Evolutionary conservation across 2,113 vertebrate genomes (phyloP), one percentile per base, ranked within the genome.

Genomic region (Sylvietta virens): DNA sequence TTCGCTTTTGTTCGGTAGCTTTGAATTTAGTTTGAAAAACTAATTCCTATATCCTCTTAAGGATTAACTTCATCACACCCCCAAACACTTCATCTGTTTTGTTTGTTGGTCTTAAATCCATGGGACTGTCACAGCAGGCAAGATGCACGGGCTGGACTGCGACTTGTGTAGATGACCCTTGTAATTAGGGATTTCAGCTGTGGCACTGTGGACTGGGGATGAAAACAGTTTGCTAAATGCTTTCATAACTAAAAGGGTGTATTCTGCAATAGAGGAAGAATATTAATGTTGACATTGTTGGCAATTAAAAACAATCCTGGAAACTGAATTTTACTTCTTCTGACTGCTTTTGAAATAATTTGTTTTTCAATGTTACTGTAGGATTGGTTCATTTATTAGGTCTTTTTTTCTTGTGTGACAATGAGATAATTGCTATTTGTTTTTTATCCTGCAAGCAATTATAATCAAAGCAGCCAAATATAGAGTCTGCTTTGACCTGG

Each of bases 381-480:
- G 83, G 39, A 71, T 72, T 67, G 77, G 48, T 86, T 96, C 77
- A 89, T 76, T 95, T 95, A 76, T 96, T 91, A 95, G 18, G 18
- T 65, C 81, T 89, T 94, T 92, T 81, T 86, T 90, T 71, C 64
- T 81, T 69, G 35, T 86, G 65, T 65, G 73, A 96, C 94, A 92
- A 81, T 92, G 91, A 95, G 91, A 92, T 97, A 97, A 97, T 96
- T 95, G 94, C 91, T 94, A 67, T 95, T 92, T 96, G 84, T 92
- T 95, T 95, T 95, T 92, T 91, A 79, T 93, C 66, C 37, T 77
- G n/a, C 91, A 53, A 92, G 93, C 90, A 93, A 86, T 96, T 96
- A 86, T 57, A 93, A 96, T 94, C 92, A 88, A 88, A 92, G 88
- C 57, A 79, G 65, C 51, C 61, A 76, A 92, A 94, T 92, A 93